Conservation (phyloP, 37 sponge, comb jelly and placozoan genomes). For the Ianthella basta region DNA sequence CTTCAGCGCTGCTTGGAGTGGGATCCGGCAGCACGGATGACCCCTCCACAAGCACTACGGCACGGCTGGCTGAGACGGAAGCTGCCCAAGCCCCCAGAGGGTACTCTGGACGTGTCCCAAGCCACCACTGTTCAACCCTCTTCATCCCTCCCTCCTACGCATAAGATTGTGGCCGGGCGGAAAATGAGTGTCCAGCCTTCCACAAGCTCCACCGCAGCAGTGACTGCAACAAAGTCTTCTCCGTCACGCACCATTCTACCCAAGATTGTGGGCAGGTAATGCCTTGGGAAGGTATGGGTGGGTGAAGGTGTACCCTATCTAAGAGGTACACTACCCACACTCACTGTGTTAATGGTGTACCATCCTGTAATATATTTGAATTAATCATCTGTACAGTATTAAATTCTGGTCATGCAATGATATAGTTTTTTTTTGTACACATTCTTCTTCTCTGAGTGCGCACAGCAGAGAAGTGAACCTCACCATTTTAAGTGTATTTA, state of each 20-base stretch:
- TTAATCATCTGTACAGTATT: too few relatives aligned
- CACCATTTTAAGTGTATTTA: too few relatives aligned
- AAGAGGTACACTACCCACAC: too few relatives aligned
- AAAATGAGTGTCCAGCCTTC: slow-evolving; percentile 32
- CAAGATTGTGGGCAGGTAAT: slow-evolving; percentile 87
- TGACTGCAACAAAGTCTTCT: slow-evolving; percentile 34
- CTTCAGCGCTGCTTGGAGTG: slow-evolving; percentile 68
- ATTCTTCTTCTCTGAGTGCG: too few relatives aligned
- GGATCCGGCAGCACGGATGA: slow-evolving; percentile 77
- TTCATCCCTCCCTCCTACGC: slow-evolving; percentile 30
- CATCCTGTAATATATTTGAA: too few relatives aligned
- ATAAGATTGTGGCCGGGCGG: slow-evolving; percentile 20
- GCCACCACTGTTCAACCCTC: slow-evolving; percentile 34
- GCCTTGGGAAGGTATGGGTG: background rate
- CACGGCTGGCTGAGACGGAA: slow-evolving; percentile 80
- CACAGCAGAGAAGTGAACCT: too few relatives aligned
- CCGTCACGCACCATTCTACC: slow-evolving; percentile 82
- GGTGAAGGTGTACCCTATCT: background rate
- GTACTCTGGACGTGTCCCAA: background rate
- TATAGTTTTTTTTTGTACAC: too few relatives aligned
- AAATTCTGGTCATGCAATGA: too few relatives aligned
- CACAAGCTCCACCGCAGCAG: slow-evolving; percentile 28
- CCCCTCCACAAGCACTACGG: slow-evolving; percentile 75
- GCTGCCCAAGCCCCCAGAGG: slow-evolving; percentile 49
- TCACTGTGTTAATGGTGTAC: too few relatives aligned